Evolutionary conservation across 2,113 vertebrate species (phyloP), one percentile per base, ranked within the genome.

Genomic region (Tapirus terrestris): DNA sequence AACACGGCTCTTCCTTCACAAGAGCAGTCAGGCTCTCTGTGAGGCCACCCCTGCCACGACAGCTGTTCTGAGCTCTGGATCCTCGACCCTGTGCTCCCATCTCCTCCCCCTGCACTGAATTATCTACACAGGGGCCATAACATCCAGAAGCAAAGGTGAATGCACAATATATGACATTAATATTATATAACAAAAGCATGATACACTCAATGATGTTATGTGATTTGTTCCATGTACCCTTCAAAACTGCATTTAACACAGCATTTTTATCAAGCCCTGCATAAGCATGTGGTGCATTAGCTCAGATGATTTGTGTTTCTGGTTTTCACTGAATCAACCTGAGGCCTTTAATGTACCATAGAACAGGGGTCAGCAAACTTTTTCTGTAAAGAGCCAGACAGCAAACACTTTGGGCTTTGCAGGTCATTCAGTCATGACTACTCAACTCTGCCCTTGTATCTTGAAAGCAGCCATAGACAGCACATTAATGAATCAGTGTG

Each of bases 1-100:
- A 36, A 13, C 39, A 29, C 7, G 45, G 53, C 36, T 48, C 79
- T 39, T 51, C 68, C 63, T 39, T 65, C 63, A 73, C 4, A 1
- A 29, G 56, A n/a, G 27, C 1, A 0, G 13, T 61, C 43, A 72
- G 17, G 12, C 61, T 70, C 82, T 77, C 16, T 0, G 2, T 16
- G 82, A 77, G 6, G 77, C 48, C 63, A 45, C 23, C 21, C 31
- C 39, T 21, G 17, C n/a, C 43, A 33, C 3, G 0, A 31, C 1
- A 5, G 20, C 63, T 67, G 2, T 12, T 60, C 70, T 23, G 1
- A 13, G 8, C 63, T 75, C 68, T 45, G 89, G 36, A 53, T 43
- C 6, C 8, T 70, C 0, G 21, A 21, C 61, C 39, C 33, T 72
- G 5, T 12, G 29, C 21, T 29, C 77, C 5, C 16, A 48, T 21